Evolutionary conservation across 2,888 invertebrate species (phyloP).

Genomic region (Gisinianus flammeolus): DNA sequence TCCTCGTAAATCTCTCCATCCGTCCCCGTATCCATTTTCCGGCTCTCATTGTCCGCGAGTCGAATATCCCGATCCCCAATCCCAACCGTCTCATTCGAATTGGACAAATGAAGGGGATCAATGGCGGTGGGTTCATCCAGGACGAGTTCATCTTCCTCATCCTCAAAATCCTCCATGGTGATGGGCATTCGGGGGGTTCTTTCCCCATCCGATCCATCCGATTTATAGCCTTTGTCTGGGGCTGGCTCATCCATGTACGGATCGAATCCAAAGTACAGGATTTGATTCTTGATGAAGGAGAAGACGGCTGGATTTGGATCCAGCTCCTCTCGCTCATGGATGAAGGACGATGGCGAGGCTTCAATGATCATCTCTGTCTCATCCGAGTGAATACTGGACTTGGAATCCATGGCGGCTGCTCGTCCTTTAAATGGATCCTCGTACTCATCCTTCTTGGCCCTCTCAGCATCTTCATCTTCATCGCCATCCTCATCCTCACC

Average conservation of each 20-base stretch:
- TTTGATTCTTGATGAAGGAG: constrained; percentile 32
- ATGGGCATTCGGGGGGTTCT: constrained; percentile 31
- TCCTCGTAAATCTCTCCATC: constrained; percentile 11
- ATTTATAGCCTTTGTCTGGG: constrained; percentile 10
- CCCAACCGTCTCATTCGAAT: background rate
- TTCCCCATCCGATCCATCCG: constrained; percentile 9
- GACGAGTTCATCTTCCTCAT: background rate
- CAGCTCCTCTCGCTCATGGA: background rate
- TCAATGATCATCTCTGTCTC: background rate
- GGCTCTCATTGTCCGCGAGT: background rate
- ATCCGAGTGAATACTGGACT: background rate
- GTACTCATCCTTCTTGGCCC: background rate
- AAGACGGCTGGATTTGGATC: constrained; percentile 20
- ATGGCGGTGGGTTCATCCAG: background rate
- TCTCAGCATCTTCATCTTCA: background rate
- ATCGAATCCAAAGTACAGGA: constrained; percentile 32
- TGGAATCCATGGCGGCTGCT: background rate
- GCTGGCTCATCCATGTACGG: constrained; percentile 23
- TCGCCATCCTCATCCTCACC: background rate
- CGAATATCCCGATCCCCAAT: background rate
- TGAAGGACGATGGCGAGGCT: background rate
- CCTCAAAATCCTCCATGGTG: constrained; percentile 23
- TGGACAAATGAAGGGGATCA: constrained; percentile 5
- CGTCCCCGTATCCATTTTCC: background rate
- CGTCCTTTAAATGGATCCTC: constrained; percentile 10